A percentile compares a stretch with the other conserved stretches of the same genome.
These are phyloP conservation scores for Oncopodura yosiiana DNA, from an alignment of 1,140 invertebrate genomes.

Conservation along the genomic window DNA sequence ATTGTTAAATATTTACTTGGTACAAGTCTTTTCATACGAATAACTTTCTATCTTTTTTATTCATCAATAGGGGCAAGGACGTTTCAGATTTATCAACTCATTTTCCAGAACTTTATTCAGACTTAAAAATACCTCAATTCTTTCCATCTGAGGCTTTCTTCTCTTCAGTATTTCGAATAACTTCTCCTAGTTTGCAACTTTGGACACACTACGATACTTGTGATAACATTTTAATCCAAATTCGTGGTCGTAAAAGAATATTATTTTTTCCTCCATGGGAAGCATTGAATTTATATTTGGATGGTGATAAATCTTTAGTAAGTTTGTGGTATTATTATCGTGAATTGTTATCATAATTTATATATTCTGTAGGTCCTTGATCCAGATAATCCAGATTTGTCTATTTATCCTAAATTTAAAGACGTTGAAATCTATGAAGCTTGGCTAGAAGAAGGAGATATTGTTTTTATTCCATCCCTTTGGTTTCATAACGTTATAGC, in stretches of 20 bases:
- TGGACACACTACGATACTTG: slow-evolving; percentile 59
- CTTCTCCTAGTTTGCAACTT: slow-evolving; percentile 44
- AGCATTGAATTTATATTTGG: slow-evolving; percentile 47
- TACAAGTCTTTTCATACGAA: not conserved
- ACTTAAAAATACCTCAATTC: slow-evolving; percentile 45
- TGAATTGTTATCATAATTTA: no score
- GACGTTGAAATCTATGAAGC: slow-evolving; percentile 42
- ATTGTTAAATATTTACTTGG: not conserved
- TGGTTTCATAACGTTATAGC: slow-evolving; percentile 53
- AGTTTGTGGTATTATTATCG: no score
- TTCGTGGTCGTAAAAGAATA: slow-evolving; percentile 46
- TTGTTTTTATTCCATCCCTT: slow-evolving; percentile 53
- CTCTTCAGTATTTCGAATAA: slow-evolving; percentile 51
- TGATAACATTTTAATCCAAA: slow-evolving; percentile 52
- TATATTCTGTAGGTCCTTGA: no score
- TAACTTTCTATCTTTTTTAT: not conserved
- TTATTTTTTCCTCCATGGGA: slow-evolving; percentile 48
- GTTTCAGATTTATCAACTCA: slow-evolving; percentile 45
- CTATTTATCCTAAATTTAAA: slow-evolving; percentile 46
- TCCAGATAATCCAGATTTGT: slow-evolving; percentile 45
- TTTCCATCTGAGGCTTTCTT: slow-evolving; percentile 44
- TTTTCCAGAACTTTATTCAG: slow-evolving; percentile 45
- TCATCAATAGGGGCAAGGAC: slow-evolving; percentile 42
- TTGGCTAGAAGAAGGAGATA: slow-evolving; percentile 47
- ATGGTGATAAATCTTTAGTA: slow-evolving; percentile 51